Evolutionary conservation across 53 echinoderm and acorn worm species (phyloP).

Genomic region (Crossaster papposus): DNA sequence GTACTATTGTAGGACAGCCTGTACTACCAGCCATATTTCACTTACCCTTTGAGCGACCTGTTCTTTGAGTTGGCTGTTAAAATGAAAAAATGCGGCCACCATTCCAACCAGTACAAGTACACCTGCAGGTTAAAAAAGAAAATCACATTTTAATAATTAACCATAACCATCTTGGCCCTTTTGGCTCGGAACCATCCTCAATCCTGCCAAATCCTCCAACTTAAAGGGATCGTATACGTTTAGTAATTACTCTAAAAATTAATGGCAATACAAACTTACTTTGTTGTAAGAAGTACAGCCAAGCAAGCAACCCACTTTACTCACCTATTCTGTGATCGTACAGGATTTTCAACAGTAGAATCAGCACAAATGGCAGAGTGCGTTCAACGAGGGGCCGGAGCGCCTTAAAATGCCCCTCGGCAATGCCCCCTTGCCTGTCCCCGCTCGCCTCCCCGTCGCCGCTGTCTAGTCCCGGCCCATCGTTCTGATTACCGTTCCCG

Average conservation of each 20-base stretch:
- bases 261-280: too few relatives aligned
- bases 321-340: slow-evolving; percentile 92
- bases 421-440: slow-evolving; percentile 10
- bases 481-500: background rate
- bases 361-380: slow-evolving; percentile 74
- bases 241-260: too few relatives aligned
- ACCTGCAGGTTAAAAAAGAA: slow-evolving; percentile 57
- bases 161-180: too few relatives aligned
- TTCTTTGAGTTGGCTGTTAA: slow-evolving; percentile 86
- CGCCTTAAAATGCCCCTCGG: slow-evolving; percentile 31
- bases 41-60: slow-evolving; percentile 85
- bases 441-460: background rate
- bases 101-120: slow-evolving; percentile 87
- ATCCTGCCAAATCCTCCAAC: too few relatives aligned
- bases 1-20: too few relatives aligned
- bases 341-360: slow-evolving; percentile 76
- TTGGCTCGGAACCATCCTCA: too few relatives aligned
- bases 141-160: background rate
- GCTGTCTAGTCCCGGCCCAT: background rate
- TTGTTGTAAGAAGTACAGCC: too few relatives aligned
- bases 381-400: slow-evolving; percentile 68
- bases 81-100: slow-evolving; percentile 86
- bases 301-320: background rate
- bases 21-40: background rate
- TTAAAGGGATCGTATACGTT: too few relatives aligned